phyloP scores from a whole-genome alignment of 1,140 invertebrate species.

The Ctenoplectra terminalis region DNA sequence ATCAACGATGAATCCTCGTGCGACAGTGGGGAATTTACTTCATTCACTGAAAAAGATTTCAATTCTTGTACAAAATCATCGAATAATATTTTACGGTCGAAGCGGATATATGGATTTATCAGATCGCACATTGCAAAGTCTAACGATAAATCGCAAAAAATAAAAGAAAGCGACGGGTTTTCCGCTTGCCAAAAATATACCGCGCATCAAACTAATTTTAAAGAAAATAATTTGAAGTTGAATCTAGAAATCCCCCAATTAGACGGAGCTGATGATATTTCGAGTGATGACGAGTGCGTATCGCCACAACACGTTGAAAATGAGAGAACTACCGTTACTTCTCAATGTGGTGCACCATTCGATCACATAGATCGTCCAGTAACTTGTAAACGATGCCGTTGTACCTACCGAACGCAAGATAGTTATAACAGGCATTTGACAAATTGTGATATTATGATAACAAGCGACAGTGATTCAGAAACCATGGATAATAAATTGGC shows the following conservation, averaged over 20 bases:
- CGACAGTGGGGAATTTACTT: conserved; percentile 53
- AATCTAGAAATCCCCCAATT: conserved; percentile 86
- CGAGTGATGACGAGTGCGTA: conserved; percentile 80
- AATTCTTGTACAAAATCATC: conserved; percentile 23
- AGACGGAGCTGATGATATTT: conserved; percentile 89
- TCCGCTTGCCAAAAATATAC: background rate
- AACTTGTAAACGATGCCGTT: conserved; percentile 93
- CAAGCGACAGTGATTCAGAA: conserved; percentile 90
- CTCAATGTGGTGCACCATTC: conserved; percentile 65
- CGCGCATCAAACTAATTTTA: conserved; percentile 23
- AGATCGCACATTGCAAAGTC: conserved; percentile 42
- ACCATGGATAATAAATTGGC: conserved; percentile 78
- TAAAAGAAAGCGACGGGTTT: background rate
- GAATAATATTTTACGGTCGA: conserved; percentile 48
- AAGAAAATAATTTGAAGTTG: conserved; percentile 56
- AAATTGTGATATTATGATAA: conserved; percentile 89
- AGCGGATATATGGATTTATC: conserved; percentile 53
- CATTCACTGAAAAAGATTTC: conserved; percentile 33
- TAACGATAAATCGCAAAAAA: conserved; percentile 40
- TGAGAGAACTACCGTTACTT: conserved; percentile 74
- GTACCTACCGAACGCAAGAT: conserved; percentile 93
- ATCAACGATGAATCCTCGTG: conserved; percentile 71
- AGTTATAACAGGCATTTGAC: conserved; percentile 93
- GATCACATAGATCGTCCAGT: conserved; percentile 87
- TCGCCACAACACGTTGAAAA: conserved; percentile 68